Percentiles rank a stretch among this genome's conserved stretches.
These are phyloP conservation scores for Trematocara stigmaticum DNA, from an alignment of 2,113 vertebrate species.

Conservation along the genomic window DNA sequence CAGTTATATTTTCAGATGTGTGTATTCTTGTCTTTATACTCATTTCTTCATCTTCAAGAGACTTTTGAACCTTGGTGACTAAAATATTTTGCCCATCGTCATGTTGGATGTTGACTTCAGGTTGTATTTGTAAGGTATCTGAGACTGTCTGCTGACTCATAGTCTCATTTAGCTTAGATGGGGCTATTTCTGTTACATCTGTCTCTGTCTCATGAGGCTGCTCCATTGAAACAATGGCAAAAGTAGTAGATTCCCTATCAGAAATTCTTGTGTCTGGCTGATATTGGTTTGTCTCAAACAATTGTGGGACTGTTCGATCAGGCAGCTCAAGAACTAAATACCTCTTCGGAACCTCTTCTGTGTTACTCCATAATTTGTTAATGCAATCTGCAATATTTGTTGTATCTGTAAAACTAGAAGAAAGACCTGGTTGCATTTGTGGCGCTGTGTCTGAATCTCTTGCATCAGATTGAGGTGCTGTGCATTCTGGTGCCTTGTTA, in stretches of 20 bases:
- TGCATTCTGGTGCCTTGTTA: neutral
- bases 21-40: neutral
- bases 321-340: slow-evolving; percentile 49
- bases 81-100: neutral
- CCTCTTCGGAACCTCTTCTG: slow-evolving; percentile 23
- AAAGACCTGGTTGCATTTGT: neutral
- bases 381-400: neutral
- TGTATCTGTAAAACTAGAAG: neutral
- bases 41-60: neutral
- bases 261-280: neutral
- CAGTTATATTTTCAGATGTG: neutral
- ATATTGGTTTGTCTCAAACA: neutral
- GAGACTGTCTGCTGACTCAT: neutral
- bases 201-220: neutral
- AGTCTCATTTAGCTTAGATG: neutral
- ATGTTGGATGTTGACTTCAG: neutral
- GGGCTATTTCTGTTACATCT: neutral
- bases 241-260: neutral
- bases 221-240: neutral
- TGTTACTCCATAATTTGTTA: neutral
- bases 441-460: neutral
- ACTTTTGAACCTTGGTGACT: neutral
- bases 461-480: neutral
- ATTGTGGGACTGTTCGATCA: neutral
- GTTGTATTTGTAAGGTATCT: neutral